Base-by-base conservation (phyloP, 2,888 invertebrate genomes). In the Carabus problematicus region DNA sequence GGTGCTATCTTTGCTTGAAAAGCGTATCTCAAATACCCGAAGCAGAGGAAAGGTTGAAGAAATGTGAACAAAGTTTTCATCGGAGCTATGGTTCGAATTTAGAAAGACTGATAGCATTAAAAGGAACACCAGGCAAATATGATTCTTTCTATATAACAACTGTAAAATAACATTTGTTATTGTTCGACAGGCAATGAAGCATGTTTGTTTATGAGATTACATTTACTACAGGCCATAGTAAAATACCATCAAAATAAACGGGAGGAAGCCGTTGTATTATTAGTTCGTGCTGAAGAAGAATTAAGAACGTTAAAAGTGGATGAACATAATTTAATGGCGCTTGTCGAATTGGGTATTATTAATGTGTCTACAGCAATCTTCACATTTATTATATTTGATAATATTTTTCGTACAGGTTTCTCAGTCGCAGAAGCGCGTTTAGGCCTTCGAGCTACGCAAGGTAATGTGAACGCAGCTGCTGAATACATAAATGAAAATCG, bases 1-100 rank as follows among this genome's bases (percentile, higher is more conserved):
- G 95, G 94, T 93, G 94, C 80, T 94, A 94, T 82, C 85, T 94
- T 62, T 89, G 90, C 76, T 84, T 95, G 19, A 87, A 89, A 79
- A 89, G 87, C 77, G 85, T 94, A 43, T 84, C 87, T 0, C 88
- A 91, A 74, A 79, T 91, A 58, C 90, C 90, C 4, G 93, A 94
- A 81, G 94, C 92, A 0, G 89, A 89, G 45, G 81, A 84, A 6
- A 83, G 94, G 9, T 82, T 94, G 52, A 81, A 82, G 11, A 82
- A 85, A 14, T 93, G 93, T 70, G 91, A 93, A 76, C 81, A 84
- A 18, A 86, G 86, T 70, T 89, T 91, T 74, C 82, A 84, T 1
- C 84, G 84, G 71, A 89, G 87, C 72, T 91, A 91, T 76, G 91
- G 91, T 0, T 81, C 83, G 7, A 87, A 90, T 78, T 79, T 89